phyloP scores from a whole-genome alignment of 2,888 invertebrate genomes.

The Anthoptus insignis region DNA sequence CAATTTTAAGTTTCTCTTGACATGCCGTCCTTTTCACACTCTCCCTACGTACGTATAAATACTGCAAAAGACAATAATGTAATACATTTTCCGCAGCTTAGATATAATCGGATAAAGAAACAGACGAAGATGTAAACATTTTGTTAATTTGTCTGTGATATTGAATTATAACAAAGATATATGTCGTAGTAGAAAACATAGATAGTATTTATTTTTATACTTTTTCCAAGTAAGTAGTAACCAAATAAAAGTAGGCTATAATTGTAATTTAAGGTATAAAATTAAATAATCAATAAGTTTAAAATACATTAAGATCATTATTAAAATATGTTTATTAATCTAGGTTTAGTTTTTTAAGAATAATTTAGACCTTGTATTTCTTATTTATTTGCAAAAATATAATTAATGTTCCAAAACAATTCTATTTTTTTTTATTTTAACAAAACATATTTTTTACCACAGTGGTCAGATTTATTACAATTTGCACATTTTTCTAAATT shows the following conservation, averaged over 20 bases:
- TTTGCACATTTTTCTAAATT: too few relatives aligned
- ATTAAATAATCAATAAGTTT: background rate
- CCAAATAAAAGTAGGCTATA: slow-evolving; percentile 25
- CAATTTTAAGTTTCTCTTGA: too few relatives aligned
- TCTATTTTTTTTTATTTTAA: background rate
- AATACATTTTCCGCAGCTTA: slow-evolving; percentile 12
- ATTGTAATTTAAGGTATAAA: background rate
- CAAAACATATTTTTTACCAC: too few relatives aligned
- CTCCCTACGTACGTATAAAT: background rate
- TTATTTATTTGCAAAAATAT: slow-evolving; percentile 18
- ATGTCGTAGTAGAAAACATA: slow-evolving; percentile 6
- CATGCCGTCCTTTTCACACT: slow-evolving; percentile 17
- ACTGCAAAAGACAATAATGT: slow-evolving; percentile 31
- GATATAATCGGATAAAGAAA: slow-evolving; percentile 1
- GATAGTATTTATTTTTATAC: slow-evolving; percentile 27
- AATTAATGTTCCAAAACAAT: background rate
- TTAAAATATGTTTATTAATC: background rate
- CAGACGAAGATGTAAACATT: slow-evolving; percentile 33
- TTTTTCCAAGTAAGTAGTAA: slow-evolving; percentile 18
- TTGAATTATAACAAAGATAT: slow-evolving; percentile 23
- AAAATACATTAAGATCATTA: background rate
- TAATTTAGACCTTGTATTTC: slow-evolving; percentile 9
- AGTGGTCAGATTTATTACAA: too few relatives aligned
- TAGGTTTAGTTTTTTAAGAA: slow-evolving; percentile 5
- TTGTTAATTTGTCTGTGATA: slow-evolving; percentile 34